Evolutionary conservation across 2,797 vertebrate genomes (phyloP).

Genomic region (Tadarida brasiliensis): DNA sequence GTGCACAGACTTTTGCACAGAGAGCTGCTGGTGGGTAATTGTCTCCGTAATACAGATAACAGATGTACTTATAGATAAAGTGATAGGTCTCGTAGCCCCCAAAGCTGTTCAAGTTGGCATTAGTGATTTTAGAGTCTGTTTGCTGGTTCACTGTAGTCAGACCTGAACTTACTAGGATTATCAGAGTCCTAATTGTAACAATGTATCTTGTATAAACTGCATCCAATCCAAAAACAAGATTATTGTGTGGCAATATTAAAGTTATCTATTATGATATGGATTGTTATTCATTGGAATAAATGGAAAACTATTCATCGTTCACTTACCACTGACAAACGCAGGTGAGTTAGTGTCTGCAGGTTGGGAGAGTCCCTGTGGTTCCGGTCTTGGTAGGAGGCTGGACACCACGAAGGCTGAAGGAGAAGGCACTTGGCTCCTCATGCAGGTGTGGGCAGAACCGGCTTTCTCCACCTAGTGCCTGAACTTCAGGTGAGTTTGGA

Average conservation of each 20-base stretch:
- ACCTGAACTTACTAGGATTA: neutral
- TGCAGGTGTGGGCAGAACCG: neutral
- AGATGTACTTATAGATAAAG: neutral
- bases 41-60: neutral
- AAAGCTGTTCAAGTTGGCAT: neutral
- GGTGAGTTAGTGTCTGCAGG: neutral
- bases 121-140: neutral
- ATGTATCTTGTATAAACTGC: neutral
- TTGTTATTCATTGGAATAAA: neutral
- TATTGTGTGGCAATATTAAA: fast-evolving
- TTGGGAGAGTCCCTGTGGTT: neutral
- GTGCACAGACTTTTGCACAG: neutral
- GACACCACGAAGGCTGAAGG: too few relatives aligned
- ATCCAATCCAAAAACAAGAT: neutral
- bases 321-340: too few relatives aligned
- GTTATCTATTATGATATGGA: neutral
- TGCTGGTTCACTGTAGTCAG: neutral
- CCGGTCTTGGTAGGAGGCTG: neutral
- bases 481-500: neutral
- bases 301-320: fast-evolving
- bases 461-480: neutral
- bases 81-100: neutral
- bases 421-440: neutral
- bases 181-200: neutral
- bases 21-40: neutral